A percentile compares a stretch with the other conserved stretches of the same genome.
These are phyloP conservation scores for Fistularia commersonii DNA, from an alignment of 2,797 vertebrate species.

Conservation along the genomic window DNA sequence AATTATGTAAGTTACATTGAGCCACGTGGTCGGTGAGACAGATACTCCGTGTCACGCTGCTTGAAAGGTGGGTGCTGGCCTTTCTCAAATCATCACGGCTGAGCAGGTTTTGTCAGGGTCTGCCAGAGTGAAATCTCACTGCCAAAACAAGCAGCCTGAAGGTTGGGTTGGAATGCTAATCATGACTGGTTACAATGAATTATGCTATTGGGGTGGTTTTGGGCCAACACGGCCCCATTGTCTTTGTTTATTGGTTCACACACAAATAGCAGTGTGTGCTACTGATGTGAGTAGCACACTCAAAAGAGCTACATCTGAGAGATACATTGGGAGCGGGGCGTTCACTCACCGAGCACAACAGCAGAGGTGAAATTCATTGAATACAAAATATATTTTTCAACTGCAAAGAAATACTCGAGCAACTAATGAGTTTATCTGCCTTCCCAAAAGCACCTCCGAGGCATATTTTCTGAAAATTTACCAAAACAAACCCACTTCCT, in stretches of 20 bases:
- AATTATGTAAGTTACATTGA: slow-evolving; percentile 17
- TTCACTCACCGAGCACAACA: slow-evolving; percentile 22
- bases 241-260: slow-evolving; percentile 47
- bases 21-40: slow-evolving; percentile 1
- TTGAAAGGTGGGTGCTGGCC: slow-evolving; percentile 42
- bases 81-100: slow-evolving; percentile 45
- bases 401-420: slow-evolving; percentile 7
- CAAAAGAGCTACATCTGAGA: too few species aligned
- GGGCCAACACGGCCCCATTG: slow-evolving; percentile 42
- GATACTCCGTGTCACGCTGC: background rate
- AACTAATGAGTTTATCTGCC: slow-evolving; percentile 32
- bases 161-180: slow-evolving; percentile 32
- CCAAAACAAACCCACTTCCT: slow-evolving; percentile 33
- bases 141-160: slow-evolving; percentile 47
- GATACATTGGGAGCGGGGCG: slow-evolving; percentile 17
- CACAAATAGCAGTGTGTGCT: slow-evolving; percentile 47
- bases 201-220: slow-evolving; percentile 32
- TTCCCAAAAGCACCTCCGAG: slow-evolving; percentile 3
- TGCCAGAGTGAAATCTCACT: slow-evolving; percentile 26
- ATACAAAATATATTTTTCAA: too few species aligned
- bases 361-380: slow-evolving; percentile 19
- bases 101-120: slow-evolving; percentile 35
- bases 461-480: slow-evolving; percentile 12
- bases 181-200: slow-evolving; percentile 26
- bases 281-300: slow-evolving; percentile 10